phyloP scores from a whole-genome alignment of 2,797 vertebrate genomes.

The Oreochromis mossambicus region DNA sequence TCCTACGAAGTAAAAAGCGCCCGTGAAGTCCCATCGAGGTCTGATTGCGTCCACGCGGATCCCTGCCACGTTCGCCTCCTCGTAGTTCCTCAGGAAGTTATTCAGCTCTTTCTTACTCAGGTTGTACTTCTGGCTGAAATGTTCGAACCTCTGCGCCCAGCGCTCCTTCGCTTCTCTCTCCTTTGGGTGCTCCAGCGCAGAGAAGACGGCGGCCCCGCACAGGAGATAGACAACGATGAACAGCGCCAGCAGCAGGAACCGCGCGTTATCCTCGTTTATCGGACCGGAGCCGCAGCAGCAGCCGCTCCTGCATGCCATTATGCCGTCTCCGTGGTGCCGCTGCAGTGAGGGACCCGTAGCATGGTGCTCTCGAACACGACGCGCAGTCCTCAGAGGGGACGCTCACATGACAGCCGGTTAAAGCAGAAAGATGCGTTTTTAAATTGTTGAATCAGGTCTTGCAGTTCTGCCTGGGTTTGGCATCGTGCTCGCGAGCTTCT shows the following conservation, averaged over 20 bases:
- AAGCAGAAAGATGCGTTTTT: neutral
- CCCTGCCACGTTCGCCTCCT: conserved; percentile 86
- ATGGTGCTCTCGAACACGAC: conserved; percentile 29
- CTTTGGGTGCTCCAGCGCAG: conserved; percentile 87
- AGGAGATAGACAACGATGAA: conserved; percentile 87
- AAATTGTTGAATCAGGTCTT: neutral
- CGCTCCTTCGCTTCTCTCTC: conserved; percentile 85
- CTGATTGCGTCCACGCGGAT: conserved; percentile 84
- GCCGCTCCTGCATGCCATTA: conserved; percentile 81
- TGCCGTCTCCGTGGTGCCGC: conserved; percentile 48
- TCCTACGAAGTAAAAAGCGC: conserved; percentile 94
- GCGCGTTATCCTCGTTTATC: conserved; percentile 88
- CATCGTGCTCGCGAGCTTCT: neutral
- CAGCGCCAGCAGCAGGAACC: conserved; percentile 86
- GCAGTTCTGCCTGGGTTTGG: neutral
- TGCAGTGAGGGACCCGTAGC: conserved; percentile 31
- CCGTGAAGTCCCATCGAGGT: conserved; percentile 91
- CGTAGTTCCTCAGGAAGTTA: conserved; percentile 85
- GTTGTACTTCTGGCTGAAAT: conserved; percentile 85
- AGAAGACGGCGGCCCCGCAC: conserved; percentile 92
- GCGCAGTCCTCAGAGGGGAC: neutral
- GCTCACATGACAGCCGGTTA: neutral
- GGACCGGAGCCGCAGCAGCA: conserved; percentile 79
- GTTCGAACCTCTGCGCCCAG: conserved; percentile 85
- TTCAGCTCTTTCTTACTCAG: conserved; percentile 82